phyloP scores from a whole-genome alignment of 1,140 invertebrate genomes.

The Drosophila eugracilis region DNA sequence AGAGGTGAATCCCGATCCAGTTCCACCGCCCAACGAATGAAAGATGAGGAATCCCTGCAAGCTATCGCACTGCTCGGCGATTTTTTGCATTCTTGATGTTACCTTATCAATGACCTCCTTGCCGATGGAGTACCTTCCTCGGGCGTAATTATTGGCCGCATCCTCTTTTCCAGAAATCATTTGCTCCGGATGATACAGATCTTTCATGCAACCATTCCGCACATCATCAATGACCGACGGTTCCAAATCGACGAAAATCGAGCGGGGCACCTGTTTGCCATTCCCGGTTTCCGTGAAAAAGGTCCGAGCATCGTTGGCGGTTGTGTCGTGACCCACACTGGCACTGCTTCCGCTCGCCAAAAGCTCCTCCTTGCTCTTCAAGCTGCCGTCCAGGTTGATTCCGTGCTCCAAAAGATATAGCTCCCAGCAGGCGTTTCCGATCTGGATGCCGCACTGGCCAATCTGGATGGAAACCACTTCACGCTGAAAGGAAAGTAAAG shows the following conservation, averaged over 20 bases:
- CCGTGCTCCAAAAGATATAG: constrained; percentile 91
- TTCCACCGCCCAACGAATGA: constrained; percentile 93
- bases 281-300: constrained; percentile 88
- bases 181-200: constrained; percentile 90
- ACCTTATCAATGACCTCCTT: constrained; percentile 91
- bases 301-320: constrained; percentile 85
- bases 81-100: constrained; percentile 89
- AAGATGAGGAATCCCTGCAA: constrained; percentile 93
- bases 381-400: constrained; percentile 88
- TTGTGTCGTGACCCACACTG: constrained; percentile 53
- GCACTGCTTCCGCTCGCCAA: constrained; percentile 67
- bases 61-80: constrained; percentile 93
- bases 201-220: constrained; percentile 87
- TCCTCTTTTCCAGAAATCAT: constrained; percentile 92
- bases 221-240: constrained; percentile 87
- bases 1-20: constrained; percentile 90
- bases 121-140: constrained; percentile 91
- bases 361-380: constrained; percentile 69
- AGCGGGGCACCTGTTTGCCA: constrained; percentile 87
- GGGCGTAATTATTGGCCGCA: constrained; percentile 93
- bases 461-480: constrained; percentile 90
- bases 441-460: constrained; percentile 90
- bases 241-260: constrained; percentile 86
- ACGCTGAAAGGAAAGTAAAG: constrained; percentile 86
- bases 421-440: constrained; percentile 93